Evolutionary conservation across 2,888 invertebrate species (phyloP), one percentile per base, ranked within the genome.

Genomic region (Falcaria lacertinaria): DNA sequence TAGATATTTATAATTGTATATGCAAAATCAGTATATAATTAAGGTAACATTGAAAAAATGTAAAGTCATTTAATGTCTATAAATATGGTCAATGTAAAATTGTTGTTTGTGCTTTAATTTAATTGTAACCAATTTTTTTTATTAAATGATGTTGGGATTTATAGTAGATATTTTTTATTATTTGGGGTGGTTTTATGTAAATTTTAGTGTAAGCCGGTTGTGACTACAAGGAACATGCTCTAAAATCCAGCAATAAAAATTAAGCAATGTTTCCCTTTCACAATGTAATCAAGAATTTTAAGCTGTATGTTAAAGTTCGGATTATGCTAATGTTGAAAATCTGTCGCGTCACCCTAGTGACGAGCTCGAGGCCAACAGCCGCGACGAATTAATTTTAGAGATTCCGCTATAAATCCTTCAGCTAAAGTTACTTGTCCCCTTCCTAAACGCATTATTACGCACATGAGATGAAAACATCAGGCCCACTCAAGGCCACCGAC

Each of bases 361-460:
- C 57, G 57, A 62, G 54, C 57, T 54, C 49, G 62, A 64, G 72
- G 59, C 69, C 62, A 69, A 65, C 80, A 85, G 80, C 82, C 79
- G 66, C 63, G 48, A 51, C 69, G 78, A 82, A 87, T 85, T 87
- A 88, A 86, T 87, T 81, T 72, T 73, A 70, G 73, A 82, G 81
- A 84, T 80, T 82, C 74, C 64, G 66, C 65, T 73, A 86, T 85
- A 86, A 88, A 88, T 88, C 86, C 80, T 80, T 80, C 73, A 75
- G 75, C 75, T 79, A 77, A 80, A 85, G 82, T 83, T 82, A 77
- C 79, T 79, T 69, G 77, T 72, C 65, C 84, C 82, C 76, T 78
- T 70, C 71, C 78, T 87, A 85, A 87, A 84, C 80, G 83, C 74
- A 87, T 87, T 88, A 88, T 84, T 87, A 86, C 85, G 79, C 85